phyloP scores from a whole-genome alignment of 1,140 invertebrate genomes.

The Drosophila pruinosa region DNA sequence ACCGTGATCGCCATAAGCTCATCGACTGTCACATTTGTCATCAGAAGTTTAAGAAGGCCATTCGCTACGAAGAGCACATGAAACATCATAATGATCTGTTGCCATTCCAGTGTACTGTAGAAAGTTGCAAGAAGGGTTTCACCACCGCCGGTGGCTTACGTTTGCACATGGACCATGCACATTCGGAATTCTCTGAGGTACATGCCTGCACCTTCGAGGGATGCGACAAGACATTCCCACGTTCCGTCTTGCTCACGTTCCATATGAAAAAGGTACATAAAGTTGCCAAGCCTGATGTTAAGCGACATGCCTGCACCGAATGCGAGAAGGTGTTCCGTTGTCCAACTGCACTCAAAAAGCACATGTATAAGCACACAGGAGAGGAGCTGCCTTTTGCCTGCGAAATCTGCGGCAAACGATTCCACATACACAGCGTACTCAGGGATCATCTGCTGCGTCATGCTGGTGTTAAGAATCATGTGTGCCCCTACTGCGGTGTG shows the following conservation, averaged over 20 bases:
- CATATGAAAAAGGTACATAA: slow-evolving; percentile 79
- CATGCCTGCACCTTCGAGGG: slow-evolving; percentile 69
- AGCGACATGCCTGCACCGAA: slow-evolving; percentile 59
- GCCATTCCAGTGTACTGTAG: slow-evolving; percentile 74
- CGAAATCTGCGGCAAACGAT: slow-evolving; percentile 84
- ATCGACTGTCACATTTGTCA: slow-evolving; percentile 80
- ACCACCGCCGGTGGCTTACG: slow-evolving; percentile 72
- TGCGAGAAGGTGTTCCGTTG: slow-evolving; percentile 80
- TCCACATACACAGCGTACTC: slow-evolving; percentile 71
- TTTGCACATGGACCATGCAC: slow-evolving; percentile 73
- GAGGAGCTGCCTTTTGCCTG: slow-evolving; percentile 85
- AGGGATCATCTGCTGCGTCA: slow-evolving; percentile 76
- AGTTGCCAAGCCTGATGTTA: slow-evolving; percentile 57
- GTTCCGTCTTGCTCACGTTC: slow-evolving; percentile 67
- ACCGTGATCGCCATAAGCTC: slow-evolving; percentile 56
- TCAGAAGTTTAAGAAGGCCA: slow-evolving; percentile 76
- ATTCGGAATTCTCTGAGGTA: slow-evolving; percentile 68
- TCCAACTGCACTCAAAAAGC: slow-evolving; percentile 82
- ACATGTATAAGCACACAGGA: slow-evolving; percentile 84
- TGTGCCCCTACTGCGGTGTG: slow-evolving; percentile 77
- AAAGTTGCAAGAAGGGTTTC: slow-evolving; percentile 71
- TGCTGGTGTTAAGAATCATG: slow-evolving; percentile 77
- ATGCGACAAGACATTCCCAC: slow-evolving; percentile 68
- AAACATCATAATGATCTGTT: slow-evolving; percentile 75
- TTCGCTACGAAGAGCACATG: slow-evolving; percentile 77